These are phyloP conservation scores for Mola mola DNA, from an alignment of 2,113 vertebrate genomes.

Conservation along the genomic window DNA sequence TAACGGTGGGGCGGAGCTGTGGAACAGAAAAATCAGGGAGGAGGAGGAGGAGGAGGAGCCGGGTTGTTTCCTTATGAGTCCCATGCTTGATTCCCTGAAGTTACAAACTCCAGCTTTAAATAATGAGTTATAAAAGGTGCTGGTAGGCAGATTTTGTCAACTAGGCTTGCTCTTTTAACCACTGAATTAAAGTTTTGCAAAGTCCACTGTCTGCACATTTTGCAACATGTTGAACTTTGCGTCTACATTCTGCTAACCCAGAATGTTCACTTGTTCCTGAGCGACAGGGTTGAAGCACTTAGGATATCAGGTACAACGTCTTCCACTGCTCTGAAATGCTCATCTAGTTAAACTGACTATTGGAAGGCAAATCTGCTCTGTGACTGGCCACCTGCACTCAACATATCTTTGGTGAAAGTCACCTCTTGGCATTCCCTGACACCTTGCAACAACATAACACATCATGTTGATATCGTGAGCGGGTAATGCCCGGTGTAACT, in stretches of 20 bases:
- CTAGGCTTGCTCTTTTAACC: background rate
- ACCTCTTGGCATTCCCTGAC: constrained; percentile 61
- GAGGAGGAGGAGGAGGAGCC: no score
- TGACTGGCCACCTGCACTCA: constrained; percentile 67
- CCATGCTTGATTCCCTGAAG: no score
- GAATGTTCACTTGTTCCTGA: constrained; percentile 2
- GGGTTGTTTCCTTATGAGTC: no score
- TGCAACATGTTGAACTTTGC: background rate
- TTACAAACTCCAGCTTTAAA: no score
- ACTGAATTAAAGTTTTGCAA: background rate
- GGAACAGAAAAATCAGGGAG: background rate
- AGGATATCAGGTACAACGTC: constrained; percentile 27
- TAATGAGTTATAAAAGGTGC: no score
- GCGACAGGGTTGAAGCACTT: background rate
- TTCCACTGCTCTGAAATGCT: constrained; percentile 27
- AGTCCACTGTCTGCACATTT: background rate
- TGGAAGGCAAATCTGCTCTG: constrained; percentile 19
- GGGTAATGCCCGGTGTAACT: constrained; percentile 78
- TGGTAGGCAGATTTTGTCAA: no score
- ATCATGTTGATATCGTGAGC: constrained; percentile 65
- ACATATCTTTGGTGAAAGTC: constrained; percentile 80
- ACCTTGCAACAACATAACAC: constrained; percentile 62
- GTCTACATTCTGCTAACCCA: background rate
- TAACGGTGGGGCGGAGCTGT: no score
- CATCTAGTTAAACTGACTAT: constrained; percentile 25